Evolutionary conservation across 2,797 vertebrate genomes (phyloP).

Genomic region (Loris lydekkerianus): DNA sequence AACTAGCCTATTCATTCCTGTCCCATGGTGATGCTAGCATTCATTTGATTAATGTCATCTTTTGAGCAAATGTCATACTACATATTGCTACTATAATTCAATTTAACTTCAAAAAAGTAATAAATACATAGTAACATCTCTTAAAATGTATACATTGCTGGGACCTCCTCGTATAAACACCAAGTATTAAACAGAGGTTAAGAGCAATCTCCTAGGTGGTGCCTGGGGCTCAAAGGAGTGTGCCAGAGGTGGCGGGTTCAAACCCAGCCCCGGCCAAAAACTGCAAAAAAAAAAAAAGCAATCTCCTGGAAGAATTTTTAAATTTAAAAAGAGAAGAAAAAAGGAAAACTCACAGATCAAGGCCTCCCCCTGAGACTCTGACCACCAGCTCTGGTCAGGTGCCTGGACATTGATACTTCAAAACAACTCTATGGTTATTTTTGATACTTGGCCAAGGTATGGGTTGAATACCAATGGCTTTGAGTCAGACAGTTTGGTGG

Average conservation of each 20-base stretch:
- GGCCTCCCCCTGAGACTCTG: neutral
- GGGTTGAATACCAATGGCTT: neutral
- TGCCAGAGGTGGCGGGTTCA: no score
- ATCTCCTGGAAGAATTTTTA: neutral
- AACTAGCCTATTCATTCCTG: no score
- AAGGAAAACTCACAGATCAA: neutral
- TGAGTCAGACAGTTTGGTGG: neutral
- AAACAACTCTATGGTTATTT: neutral
- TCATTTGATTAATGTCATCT: no score
- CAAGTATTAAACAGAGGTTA: neutral
- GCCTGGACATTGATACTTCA: neutral
- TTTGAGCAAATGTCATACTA: no score
- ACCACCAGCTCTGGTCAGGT: neutral
- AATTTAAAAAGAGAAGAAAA: neutral
- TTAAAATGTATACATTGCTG: no score
- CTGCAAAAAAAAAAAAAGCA: neutral
- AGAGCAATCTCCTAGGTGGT: neutral
- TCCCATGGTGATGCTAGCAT: no score
- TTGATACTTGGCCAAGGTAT: neutral
- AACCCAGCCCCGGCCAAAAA: no score
- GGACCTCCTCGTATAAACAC: neutral
- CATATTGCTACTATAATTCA: no score
- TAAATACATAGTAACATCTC: no score
- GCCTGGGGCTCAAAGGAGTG: no score
- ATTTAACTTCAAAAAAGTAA: no score